Percentiles rank a stretch among this genome's conserved stretches.
These are phyloP conservation scores for Sarcophaga carnaria DNA, from an alignment of 2,888 invertebrate species.

Conservation along the genomic window DNA sequence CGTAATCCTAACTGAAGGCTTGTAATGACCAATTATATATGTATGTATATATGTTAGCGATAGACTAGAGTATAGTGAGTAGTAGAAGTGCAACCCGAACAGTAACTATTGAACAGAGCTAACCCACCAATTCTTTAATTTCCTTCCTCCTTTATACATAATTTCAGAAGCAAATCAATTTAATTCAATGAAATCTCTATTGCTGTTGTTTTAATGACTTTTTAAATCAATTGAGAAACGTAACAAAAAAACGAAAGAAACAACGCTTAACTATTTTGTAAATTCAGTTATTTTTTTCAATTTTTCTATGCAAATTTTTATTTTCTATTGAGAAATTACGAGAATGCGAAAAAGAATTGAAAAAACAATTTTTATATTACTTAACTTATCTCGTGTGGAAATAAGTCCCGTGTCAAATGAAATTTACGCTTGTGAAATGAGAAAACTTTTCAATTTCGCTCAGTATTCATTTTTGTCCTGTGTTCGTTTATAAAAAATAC, in stretches of 20 bases:
- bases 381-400: constrained; percentile 60
- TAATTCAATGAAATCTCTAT: neutral
- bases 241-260: neutral
- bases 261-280: no score
- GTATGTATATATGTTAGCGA: no score
- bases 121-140: no score
- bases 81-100: no score
- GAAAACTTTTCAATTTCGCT: constrained; percentile 72
- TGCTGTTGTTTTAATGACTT: neutral
- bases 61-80: no score
- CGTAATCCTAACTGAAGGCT: no score
- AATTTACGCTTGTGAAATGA: constrained; percentile 73
- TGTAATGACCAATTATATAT: no score
- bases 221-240: neutral
- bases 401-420: constrained; percentile 72
- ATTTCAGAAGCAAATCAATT: no score
- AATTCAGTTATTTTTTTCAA: constrained; percentile 36
- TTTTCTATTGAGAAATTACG: constrained; percentile 49
- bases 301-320: constrained; percentile 67
- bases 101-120: no score
- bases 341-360: neutral
- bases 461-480: neutral
- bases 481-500: no score
- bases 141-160: no score
- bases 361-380: constrained; percentile 56